Percentiles rank a stretch among this genome's conserved stretches.
Evolutionary conservation across 2,888 invertebrate species (phyloP).

Genomic region (Agriotes lineatus): DNA sequence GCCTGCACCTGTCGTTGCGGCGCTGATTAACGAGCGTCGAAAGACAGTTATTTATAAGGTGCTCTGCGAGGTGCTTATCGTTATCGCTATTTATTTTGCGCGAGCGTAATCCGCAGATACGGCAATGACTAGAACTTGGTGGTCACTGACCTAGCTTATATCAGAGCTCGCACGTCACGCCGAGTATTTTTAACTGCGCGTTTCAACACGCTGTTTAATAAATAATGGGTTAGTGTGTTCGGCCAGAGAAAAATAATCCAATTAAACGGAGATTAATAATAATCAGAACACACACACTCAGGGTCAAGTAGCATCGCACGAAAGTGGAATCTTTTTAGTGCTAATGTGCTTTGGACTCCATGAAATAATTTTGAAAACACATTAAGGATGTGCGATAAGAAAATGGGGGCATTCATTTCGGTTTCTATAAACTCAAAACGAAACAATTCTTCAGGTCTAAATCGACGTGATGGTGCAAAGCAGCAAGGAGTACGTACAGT

Average conservation of each 20-base stretch:
- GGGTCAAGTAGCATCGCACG: constrained; percentile 11
- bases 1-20: not conserved
- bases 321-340: constrained; percentile 11
- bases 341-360: not conserved
- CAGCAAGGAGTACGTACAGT: too few relatives aligned
- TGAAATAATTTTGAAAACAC: not conserved
- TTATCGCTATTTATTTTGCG: constrained; percentile 8
- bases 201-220: constrained; percentile 35
- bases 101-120: constrained; percentile 8
- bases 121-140: constrained; percentile 7
- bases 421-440: too few relatives aligned
- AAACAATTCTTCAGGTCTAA: too few relatives aligned
- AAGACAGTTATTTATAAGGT: too few relatives aligned
- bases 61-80: constrained; percentile 11
- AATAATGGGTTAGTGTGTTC: constrained; percentile 46
- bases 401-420: too few relatives aligned
- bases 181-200: constrained; percentile 40
- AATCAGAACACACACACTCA: constrained; percentile 8
- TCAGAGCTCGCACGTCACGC: constrained; percentile 35
- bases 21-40: not conserved
- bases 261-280: constrained; percentile 13
- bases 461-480: too few relatives aligned
- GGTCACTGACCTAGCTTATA: constrained; percentile 43
- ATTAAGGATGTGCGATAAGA: not conserved
- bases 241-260: constrained; percentile 28